These are phyloP conservation scores for Charanyca ferruginea DNA, from an alignment of 2,888 invertebrate genomes.

Conservation along the genomic window DNA sequence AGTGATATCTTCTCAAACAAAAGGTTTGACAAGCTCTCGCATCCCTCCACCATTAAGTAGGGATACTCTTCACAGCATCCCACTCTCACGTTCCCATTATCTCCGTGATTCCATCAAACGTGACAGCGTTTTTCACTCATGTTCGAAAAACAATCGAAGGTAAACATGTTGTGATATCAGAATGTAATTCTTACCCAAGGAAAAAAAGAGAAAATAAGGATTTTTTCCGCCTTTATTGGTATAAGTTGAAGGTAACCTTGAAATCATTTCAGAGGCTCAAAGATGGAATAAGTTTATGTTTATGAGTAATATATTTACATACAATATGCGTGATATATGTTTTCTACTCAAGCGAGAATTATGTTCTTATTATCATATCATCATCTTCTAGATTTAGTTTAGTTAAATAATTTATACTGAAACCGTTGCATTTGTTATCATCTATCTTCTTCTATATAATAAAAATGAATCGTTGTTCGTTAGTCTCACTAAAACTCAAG, in stretches of 20 bases:
- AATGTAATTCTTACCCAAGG: not conserved
- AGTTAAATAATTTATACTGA: no score
- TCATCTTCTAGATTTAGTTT: no score
- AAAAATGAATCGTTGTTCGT: no score
- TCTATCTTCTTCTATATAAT: no score
- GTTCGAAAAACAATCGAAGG: not conserved
- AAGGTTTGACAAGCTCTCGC: not conserved
- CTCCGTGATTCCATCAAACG: constrained; percentile 8
- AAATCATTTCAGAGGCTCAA: not conserved
- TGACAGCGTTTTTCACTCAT: not conserved
- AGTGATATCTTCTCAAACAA: not conserved
- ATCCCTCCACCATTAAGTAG: not conserved
- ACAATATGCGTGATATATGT: no score
- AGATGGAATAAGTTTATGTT: not conserved
- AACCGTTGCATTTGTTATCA: no score
- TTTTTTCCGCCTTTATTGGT: not conserved
- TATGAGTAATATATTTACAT: not conserved
- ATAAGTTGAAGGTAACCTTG: not conserved
- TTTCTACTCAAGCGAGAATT: no score
- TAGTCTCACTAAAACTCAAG: no score
- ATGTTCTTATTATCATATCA: no score
- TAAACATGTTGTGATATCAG: constrained; percentile 3
- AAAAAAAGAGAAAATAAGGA: not conserved
- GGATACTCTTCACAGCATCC: not conserved
- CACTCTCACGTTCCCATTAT: not conserved